Percentiles rank a stretch among this genome's conserved stretches.
phyloP scores from a whole-genome alignment of 2,888 invertebrate genomes.

The Aspidiotus destructor region DNA sequence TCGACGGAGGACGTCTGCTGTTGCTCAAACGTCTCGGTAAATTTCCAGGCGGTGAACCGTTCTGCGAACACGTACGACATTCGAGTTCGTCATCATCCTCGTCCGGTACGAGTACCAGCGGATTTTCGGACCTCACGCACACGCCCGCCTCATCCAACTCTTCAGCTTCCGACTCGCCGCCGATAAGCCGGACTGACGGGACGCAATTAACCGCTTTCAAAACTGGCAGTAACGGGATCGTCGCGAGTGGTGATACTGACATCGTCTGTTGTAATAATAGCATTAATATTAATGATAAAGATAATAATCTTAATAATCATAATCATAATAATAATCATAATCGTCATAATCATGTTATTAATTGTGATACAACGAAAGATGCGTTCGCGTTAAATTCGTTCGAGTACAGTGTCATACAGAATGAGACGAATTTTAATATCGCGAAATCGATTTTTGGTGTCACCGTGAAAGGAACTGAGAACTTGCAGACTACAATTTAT shows the following conservation, averaged over 20 bases:
- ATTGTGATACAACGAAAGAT: not conserved
- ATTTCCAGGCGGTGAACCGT: not conserved
- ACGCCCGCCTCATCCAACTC: constrained; percentile 15
- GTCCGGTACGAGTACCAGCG: constrained; percentile 17
- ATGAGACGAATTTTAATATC: not conserved
- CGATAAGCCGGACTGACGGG: not conserved
- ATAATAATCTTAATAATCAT: not conserved
- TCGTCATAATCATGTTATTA: not conserved
- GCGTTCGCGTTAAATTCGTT: not conserved
- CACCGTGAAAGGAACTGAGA: not conserved
- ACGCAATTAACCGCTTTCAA: not conserved
- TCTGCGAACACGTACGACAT: not conserved
- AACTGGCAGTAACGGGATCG: not conserved
- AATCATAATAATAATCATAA: constrained; percentile 5
- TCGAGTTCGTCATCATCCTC: not conserved
- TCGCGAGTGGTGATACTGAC: not conserved
- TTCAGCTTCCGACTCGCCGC: constrained; percentile 14
- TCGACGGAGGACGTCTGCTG: constrained; percentile 5
- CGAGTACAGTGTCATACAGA: not conserved
- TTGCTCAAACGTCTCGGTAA: constrained; percentile 10
- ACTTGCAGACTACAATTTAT: not conserved
- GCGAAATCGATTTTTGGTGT: not conserved
- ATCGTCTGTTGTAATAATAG: not conserved
- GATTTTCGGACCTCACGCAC: constrained; percentile 19
- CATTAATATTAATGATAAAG: not conserved